Evolutionary conservation across 1,140 invertebrate species (phyloP).

Genomic region (Drosophila subpulchrella): DNA sequence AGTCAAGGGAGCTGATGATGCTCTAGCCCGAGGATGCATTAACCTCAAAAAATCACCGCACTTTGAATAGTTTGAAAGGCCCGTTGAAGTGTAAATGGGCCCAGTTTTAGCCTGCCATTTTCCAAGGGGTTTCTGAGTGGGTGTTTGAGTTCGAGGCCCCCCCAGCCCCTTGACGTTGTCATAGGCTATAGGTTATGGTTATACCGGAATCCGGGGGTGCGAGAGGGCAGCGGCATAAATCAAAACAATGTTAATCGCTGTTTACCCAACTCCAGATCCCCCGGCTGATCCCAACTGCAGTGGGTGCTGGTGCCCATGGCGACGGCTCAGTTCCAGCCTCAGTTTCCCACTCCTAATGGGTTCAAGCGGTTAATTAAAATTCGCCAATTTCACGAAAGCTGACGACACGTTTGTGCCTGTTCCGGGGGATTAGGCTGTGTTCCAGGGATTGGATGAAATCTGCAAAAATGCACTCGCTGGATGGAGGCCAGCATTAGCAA

Average conservation of each 20-base stretch:
- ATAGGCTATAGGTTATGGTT: slow-evolving; percentile 17
- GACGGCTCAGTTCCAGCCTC: slow-evolving; percentile 14
- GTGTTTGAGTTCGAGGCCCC: background rate
- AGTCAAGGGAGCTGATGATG: slow-evolving; percentile 31
- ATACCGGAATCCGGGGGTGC: background rate
- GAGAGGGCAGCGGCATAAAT: slow-evolving; percentile 46
- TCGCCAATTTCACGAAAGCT: slow-evolving; percentile 61
- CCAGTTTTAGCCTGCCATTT: slow-evolving; percentile 5
- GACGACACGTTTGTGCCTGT: slow-evolving; percentile 30
- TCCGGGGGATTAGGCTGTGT: slow-evolving; percentile 58
- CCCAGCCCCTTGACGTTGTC: slow-evolving; percentile 34
- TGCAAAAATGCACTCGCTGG: slow-evolving; percentile 23
- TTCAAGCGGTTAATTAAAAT: slow-evolving; percentile 78
- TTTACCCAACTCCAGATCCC: slow-evolving; percentile 45
- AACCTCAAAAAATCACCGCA: slow-evolving; percentile 65
- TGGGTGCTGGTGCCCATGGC: slow-evolving; percentile 26
- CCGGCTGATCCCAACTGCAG: slow-evolving; percentile 1
- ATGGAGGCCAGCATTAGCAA: slow-evolving; percentile 10
- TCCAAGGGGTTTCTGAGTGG: background rate
- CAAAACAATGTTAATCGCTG: slow-evolving; percentile 57
- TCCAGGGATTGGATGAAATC: slow-evolving; percentile 49
- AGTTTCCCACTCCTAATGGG: slow-evolving; percentile 21
- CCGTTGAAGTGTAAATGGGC: slow-evolving; percentile 31
- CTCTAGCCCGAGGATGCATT: slow-evolving; percentile 76
- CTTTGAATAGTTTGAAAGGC: slow-evolving; percentile 72